phyloP scores from a whole-genome alignment of 2,797 vertebrate genomes.

The Geotrypetes seraphini region DNA sequence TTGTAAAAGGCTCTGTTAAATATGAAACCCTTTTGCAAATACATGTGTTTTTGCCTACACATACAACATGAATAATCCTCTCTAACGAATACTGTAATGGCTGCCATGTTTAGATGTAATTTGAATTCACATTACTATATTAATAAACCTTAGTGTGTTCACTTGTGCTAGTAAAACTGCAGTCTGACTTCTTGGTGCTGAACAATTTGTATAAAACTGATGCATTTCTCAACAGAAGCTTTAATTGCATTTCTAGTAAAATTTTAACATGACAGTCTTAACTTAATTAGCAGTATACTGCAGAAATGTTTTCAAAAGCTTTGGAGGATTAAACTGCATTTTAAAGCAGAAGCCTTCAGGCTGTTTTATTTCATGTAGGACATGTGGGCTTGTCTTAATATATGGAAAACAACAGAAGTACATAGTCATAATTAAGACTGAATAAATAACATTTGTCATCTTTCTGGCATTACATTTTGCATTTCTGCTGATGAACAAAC shows the following conservation, averaged over 20 bases:
- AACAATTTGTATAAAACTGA: slow-evolving; percentile 60
- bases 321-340: slow-evolving; percentile 50
- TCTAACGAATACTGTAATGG: slow-evolving; percentile 13
- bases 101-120: slow-evolving; percentile 18
- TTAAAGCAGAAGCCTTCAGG: slow-evolving; percentile 40
- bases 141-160: slow-evolving; percentile 39
- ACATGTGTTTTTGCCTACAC: too few species aligned
- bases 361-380: slow-evolving; percentile 24
- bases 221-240: slow-evolving; percentile 49
- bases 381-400: slow-evolving; percentile 20
- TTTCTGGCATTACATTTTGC: not conserved
- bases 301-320: slow-evolving; percentile 50
- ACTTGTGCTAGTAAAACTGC: slow-evolving; percentile 44
- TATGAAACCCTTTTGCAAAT: too few species aligned
- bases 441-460: not conserved
- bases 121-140: slow-evolving; percentile 33
- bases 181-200: slow-evolving; percentile 47
- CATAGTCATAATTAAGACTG: slow-evolving; percentile 20
- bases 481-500: not conserved
- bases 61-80: too few species aligned
- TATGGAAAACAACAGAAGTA: slow-evolving; percentile 31
- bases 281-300: slow-evolving; percentile 66
- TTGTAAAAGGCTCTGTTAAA: too few species aligned
- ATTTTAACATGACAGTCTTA: slow-evolving; percentile 67
- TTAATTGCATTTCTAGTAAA: slow-evolving; percentile 62